These are phyloP conservation scores for Malurus leucopterus DNA, from an alignment of 2,797 vertebrate genomes.

Conservation along the genomic window DNA sequence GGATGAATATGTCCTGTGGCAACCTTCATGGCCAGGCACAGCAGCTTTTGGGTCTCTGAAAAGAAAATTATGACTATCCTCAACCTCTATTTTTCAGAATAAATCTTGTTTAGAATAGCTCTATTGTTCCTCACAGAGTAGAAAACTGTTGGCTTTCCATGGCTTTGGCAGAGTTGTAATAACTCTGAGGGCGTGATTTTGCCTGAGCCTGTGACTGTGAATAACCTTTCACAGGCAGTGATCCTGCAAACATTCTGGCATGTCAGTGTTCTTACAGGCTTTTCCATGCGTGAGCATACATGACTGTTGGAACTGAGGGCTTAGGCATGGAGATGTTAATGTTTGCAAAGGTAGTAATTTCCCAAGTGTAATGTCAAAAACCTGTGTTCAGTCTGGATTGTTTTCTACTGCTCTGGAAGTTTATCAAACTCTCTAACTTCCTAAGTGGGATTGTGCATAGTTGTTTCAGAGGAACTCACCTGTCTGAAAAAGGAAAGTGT, in stretches of 20 bases:
- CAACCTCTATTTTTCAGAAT: conserved; percentile 12
- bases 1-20: background rate
- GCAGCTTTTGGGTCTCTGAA: conserved; percentile 15
- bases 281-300: conserved; percentile 5
- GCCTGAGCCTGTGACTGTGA: conserved; percentile 11
- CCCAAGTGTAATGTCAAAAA: background rate
- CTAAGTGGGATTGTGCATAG: background rate
- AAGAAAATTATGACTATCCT: conserved; percentile 41
- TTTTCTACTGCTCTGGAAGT: background rate
- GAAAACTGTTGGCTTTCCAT: conserved; percentile 36
- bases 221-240: conserved; percentile 33
- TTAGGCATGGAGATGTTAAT: background rate
- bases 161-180: conserved; percentile 33
- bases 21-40: background rate
- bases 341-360: background rate
- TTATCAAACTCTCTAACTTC: background rate
- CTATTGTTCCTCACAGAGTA: conserved; percentile 43
- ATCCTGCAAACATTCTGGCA: conserved; percentile 19
- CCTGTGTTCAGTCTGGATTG: background rate
- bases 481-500: background rate
- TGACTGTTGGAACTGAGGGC: background rate
- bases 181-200: background rate
- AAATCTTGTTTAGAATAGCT: conserved; percentile 40
- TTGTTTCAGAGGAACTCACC: background rate
- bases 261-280: background rate